Evolutionary conservation across 2,888 invertebrate genomes (phyloP), one percentile per base, ranked within the genome.

Genomic region (Eupithecia exiguata): DNA sequence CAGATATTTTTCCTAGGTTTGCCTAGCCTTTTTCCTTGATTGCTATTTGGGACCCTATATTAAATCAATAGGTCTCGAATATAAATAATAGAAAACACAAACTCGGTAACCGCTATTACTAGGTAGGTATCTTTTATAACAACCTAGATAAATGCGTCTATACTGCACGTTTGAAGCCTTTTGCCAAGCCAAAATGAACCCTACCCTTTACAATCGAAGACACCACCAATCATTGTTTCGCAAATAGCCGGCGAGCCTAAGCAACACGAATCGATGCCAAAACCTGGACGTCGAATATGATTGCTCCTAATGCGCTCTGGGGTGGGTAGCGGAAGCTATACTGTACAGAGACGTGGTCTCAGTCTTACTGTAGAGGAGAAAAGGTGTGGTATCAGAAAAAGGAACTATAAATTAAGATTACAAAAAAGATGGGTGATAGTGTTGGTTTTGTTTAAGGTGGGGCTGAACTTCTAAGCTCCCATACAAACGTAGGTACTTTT

Each of bases 221-320:
- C 91, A 92, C 87, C 86, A 89, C 88, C 89, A 88, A 92, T 92
- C 92, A 92, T 92, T 92, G 93, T 92, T 89, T 90, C 87, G 84
- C 90, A 92, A 93, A 93, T 92, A 92, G 91, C 89, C 82, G 86
- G 86, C 86, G 84, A 87, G 89, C 88, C 90, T 91, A 92, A 92
- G 93, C 92, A 92, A 92, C 91, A 91, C 88, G 91, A 89, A 87
- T 89, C 89, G 89, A 91, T 94, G 94, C 94, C 94, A 94, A 93
- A 94, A 93, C 92, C 89, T 91, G 90, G 89, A 91, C 92, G 92
- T 92, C 92, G 93, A 93, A 93, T 93, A 93, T 94, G 94, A 93
- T 93, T 93, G 92, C 93, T 93, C 92, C 92, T 93, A 93, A 94
- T 92, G 92, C 92, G 90, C 82, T 86, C 81, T 89, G 86, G 84